Evolutionary conservation across 2,113 vertebrate species (phyloP), one percentile per base, ranked within the genome.

Genomic region (Thryonomys swinderianus): DNA sequence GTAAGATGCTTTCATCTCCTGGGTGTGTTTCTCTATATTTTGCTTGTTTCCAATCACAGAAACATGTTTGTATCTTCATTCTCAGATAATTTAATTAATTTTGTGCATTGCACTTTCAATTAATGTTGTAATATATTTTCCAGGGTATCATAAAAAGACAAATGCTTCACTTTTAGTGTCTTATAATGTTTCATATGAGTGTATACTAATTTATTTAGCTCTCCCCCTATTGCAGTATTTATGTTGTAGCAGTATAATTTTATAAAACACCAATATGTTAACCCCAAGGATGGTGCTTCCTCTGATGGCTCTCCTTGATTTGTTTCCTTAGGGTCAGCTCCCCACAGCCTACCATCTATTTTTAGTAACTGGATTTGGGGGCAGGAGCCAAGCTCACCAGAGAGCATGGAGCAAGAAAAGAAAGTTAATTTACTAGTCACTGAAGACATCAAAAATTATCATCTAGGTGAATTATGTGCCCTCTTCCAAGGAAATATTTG

Each of bases 321-420:
- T 51, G 30, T 90, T 91, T 91, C 96, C 96, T 93, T 73, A 73
- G 92, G 85, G 92, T 78, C 82, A 76, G 5, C 93, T 81, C 96
- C 59, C 81, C 95, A 96, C 62, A 94, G 87, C 23, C 66, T 78
- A 23, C 87, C 96, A 85, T 85, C 92, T 88, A 85, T 95, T 93
- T 88, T 90, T 92, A 87, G 85, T 90, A 92, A 96, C 92, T 90
- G 88, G 85, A 85, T 94, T 95, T 90, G 95, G 78, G 96, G 87
- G 66, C 88, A 81, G 93, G 90, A 71, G 78, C 87, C 27, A 90
- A 86, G 88, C 90, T 90, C 64, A 34, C 81, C 64, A 87, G 76
- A 83, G 57, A 32, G 67, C 66, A 40, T 0, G 1, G 69, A 93
- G 61, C 69, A 85, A 81, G 40, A 48, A 34, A 55, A 89, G 74